These are phyloP conservation scores for Rousettus madagascariensis DNA, from an alignment of 2,797 vertebrate genomes.

Conservation along the genomic window DNA sequence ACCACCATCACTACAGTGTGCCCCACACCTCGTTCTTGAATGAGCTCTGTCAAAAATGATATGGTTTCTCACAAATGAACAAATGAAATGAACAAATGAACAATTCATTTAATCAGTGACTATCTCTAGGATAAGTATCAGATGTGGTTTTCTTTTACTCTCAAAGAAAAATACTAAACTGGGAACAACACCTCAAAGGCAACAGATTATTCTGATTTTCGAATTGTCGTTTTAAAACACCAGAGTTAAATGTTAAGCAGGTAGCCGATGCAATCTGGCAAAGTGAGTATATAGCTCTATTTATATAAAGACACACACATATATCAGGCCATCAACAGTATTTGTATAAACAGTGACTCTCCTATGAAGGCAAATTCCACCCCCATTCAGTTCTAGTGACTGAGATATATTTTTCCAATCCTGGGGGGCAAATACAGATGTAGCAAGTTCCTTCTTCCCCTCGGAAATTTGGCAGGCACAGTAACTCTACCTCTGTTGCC, in stretches of 20 bases:
- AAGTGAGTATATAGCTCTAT: slow-evolving; percentile 39
- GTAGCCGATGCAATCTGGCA: slow-evolving; percentile 61
- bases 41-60: neutral
- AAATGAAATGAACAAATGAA: neutral
- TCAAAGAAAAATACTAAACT: slow-evolving; percentile 37
- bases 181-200: slow-evolving; percentile 15
- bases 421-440: slow-evolving; percentile 65
- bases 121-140: neutral
- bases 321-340: slow-evolving; percentile 52
- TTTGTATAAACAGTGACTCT: slow-evolving; percentile 61
- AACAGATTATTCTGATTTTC: slow-evolving; percentile 39
- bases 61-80: slow-evolving; percentile 41
- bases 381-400: slow-evolving; percentile 45
- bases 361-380: slow-evolving; percentile 60
- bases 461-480: slow-evolving; percentile 68
- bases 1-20: neutral
- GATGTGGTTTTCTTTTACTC: neutral
- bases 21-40: neutral
- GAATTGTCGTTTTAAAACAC: slow-evolving; percentile 26
- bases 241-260: slow-evolving; percentile 49
- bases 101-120: slow-evolving; percentile 22
- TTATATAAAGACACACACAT: slow-evolving; percentile 49
- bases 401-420: slow-evolving; percentile 75
- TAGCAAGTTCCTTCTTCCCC: slow-evolving; percentile 68
- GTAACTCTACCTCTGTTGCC: slow-evolving; percentile 46